Evolutionary conservation across 2,888 invertebrate species (phyloP).

Genomic region (Elmis aenea): DNA sequence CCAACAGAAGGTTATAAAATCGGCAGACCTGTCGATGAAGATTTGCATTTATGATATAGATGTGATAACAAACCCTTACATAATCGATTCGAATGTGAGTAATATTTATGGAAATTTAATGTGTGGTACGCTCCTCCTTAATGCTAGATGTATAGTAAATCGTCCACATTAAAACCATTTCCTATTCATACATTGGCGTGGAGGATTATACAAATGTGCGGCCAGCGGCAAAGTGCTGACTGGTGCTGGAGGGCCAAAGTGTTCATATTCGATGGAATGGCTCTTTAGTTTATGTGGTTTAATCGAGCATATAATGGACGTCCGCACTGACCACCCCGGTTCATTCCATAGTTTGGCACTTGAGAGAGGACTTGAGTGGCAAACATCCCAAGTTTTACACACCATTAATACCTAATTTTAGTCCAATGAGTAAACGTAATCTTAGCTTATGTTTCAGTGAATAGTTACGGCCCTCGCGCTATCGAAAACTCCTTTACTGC

Average conservation of each 20-base stretch:
- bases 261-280: slow-evolving; percentile 36
- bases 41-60: too few relatives aligned
- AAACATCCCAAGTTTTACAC: slow-evolving; percentile 34
- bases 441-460: too few relatives aligned
- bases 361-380: slow-evolving; percentile 31
- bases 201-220: slow-evolving; percentile 31
- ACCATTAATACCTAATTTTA: slow-evolving; percentile 33
- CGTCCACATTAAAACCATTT: slow-evolving; percentile 27
- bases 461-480: too few relatives aligned
- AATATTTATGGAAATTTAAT: slow-evolving; percentile 18
- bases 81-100: too few relatives aligned
- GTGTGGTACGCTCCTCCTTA: slow-evolving; percentile 14
- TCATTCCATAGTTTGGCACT: slow-evolving; percentile 28
- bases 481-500: too few relatives aligned
- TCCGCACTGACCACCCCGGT: slow-evolving; percentile 37
- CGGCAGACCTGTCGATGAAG: too few relatives aligned
- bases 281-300: slow-evolving; percentile 40
- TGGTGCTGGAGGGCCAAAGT: slow-evolving; percentile 26
- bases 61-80: too few relatives aligned
- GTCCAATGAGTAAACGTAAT: too few relatives aligned
- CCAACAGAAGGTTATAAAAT: too few relatives aligned
- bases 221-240: slow-evolving; percentile 31
- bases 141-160: slow-evolving; percentile 17
- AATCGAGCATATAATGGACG: slow-evolving; percentile 42
- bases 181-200: slow-evolving; percentile 23